Evolutionary conservation across 2,888 invertebrate species (phyloP), one percentile per base, ranked within the genome.

Genomic region (Silvanus unidentatus): DNA sequence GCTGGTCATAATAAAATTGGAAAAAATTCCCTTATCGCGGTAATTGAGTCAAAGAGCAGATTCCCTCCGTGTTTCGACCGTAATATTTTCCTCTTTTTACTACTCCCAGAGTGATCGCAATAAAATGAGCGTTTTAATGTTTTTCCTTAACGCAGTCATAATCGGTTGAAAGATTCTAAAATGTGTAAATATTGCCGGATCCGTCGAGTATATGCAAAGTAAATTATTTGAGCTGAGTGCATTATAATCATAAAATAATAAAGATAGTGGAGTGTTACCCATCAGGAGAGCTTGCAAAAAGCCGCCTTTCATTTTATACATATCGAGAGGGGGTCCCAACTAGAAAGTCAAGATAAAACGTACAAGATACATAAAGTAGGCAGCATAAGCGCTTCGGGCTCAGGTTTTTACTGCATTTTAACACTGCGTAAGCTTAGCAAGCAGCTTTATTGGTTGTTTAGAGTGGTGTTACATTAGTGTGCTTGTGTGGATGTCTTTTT

Each of bases 331-430:
- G 22, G 22, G 22, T 22, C 22, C 22, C 8, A 22, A 22, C 37
- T 37, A 37, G 12, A 37, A 12, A 37, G 37, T 22, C 58, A 57
- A 60, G 62, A 63, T 63, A 64, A 62, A 58, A 55, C 55, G 53
- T 50, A 48, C 54, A 15, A 11, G 60, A 60, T 62, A 62, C 60
- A 62, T 62, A 63, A 63, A 63, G 58, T 59, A 59, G 53, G 55
- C 52, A 50, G 47, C 51, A 53, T 57, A 59, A 59, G 56, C 57
- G 60, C 62, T 55, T 43, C 48, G 63, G 65, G 67, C 66, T 65
- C 63, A 62, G 64, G 65, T 68, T 69, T 69, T 68, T 69, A 69
- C 65, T 67, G 65, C 69, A 60, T 67, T 68, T 68, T 66, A 68
- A 68, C 68, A 66, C 65, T 64, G 64, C 64, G 64, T 68, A 68